Base-by-base conservation (phyloP, 2,888 invertebrate genomes). In the Tricholauxania praeusta region DNA sequence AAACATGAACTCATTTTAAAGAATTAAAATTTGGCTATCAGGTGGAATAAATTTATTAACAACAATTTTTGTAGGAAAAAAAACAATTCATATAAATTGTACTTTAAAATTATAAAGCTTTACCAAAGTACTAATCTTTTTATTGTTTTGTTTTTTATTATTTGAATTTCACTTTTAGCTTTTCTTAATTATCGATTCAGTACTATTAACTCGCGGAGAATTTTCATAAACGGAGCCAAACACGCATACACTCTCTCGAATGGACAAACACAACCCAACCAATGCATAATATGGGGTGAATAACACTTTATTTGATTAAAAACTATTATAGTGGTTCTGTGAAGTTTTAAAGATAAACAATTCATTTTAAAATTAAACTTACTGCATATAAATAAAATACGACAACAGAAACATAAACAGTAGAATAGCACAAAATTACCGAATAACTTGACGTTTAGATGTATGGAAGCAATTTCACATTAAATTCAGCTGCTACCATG, bases 251-350 rank as follows among this genome's bases (percentile, higher is more conserved):
- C 49, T 28, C 49, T 60, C 28, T 32, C n/a, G 39, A 52, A 66
- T n/a, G 28, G 2, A 53, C n/a, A 17, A 17, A 28, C 8, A 49
- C 12, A n/a, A 39, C 10, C 39, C 49, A 52, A 32, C 17, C 12
- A 62, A 62, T 10, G 73, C 19, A 71, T 49, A 57, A 64, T 53
- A 60, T 64, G 77, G 78, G 80, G 80, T 80, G 80, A 80, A 80
- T 78, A 79, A 80, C 80, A 79, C 76, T 78, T 78, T 72, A 77
- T 80, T 78, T 80, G 78, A 78, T 79, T 78, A 78, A 75, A 74
- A 70, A 70, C 62, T 53, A 52, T 47, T 68, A 59, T 59, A 48
- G 32, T 62, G 39, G 39, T 70, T 52, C 51, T 69, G 32, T 39
- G 22, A 62, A 62, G 70, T 70, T 70, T 62, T 70, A 48, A 39